Percentiles rank a stretch among this genome's conserved stretches.
phyloP scores from a whole-genome alignment of 2,113 vertebrate genomes.

The Lophius piscatorius region DNA sequence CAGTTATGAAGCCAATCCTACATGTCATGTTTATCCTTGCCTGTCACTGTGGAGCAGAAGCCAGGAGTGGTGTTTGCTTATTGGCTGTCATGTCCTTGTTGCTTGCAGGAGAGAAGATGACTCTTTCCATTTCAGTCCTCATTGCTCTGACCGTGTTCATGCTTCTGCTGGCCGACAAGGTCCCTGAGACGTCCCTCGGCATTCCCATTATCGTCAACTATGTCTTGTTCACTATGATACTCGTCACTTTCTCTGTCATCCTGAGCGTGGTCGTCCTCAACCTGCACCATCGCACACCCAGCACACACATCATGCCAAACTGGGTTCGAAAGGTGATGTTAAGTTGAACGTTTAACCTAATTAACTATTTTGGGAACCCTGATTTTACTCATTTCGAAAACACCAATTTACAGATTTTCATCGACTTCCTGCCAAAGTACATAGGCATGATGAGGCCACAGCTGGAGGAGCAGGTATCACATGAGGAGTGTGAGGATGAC shows the following conservation, averaged over 20 bases:
- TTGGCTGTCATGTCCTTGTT: not conserved
- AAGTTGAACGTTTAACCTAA: not conserved
- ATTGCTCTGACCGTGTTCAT: conserved; percentile 92
- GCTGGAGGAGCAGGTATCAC: conserved; percentile 68
- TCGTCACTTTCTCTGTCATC: conserved; percentile 92
- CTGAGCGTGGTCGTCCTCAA: conserved; percentile 92
- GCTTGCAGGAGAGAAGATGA: conserved; percentile 90
- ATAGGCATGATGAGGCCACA: conserved; percentile 85
- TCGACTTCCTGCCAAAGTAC: conserved; percentile 85
- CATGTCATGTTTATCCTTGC: too few relatives aligned
- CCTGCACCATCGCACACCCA: conserved; percentile 88
- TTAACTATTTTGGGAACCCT: rapidly evolving
- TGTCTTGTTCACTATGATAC: conserved; percentile 91
- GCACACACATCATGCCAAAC: conserved; percentile 88
- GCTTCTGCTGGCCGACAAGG: conserved; percentile 89
- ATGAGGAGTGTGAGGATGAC: conserved; percentile 59
- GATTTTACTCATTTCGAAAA: not conserved
- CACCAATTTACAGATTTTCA: conserved; percentile 81
- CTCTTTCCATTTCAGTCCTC: conserved; percentile 90
- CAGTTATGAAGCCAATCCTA: too few relatives aligned
- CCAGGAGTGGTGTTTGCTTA: not conserved
- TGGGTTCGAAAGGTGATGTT: conserved; percentile 86
- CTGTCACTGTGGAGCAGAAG: not conserved
- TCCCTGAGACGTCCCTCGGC: conserved; percentile 89
- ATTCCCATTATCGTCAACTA: conserved; percentile 93